phyloP scores from a whole-genome alignment of 2,888 invertebrate species.

The Lycocerus yunnanus region DNA sequence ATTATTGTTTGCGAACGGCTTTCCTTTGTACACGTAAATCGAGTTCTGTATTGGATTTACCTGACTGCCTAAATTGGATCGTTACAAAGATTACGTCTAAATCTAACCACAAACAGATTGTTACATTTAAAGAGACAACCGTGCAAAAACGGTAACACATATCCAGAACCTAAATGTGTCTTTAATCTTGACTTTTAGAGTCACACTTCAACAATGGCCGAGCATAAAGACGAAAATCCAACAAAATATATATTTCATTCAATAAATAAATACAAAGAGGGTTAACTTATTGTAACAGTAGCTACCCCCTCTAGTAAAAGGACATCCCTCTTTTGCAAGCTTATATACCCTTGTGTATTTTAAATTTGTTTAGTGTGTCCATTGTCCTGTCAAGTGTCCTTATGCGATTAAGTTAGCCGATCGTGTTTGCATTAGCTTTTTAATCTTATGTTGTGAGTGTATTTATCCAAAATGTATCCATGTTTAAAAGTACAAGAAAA shows the following conservation, averaged over 20 bases:
- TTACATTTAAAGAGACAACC: constrained; percentile 50
- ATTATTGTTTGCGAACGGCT: background rate
- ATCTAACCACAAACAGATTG: constrained; percentile 49
- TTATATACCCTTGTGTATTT: constrained; percentile 50
- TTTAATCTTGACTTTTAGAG: constrained; percentile 41
- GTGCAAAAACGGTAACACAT: constrained; percentile 51
- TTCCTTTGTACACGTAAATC: background rate
- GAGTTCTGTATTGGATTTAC: constrained; percentile 2
- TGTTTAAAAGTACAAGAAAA: constrained; percentile 10
- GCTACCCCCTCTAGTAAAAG: constrained; percentile 52
- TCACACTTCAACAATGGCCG: constrained; percentile 29
- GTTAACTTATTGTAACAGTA: constrained; percentile 53
- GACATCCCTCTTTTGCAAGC: constrained; percentile 47
- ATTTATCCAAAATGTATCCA: constrained; percentile 9
- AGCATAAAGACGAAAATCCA: constrained; percentile 45
- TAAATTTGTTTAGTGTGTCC: constrained; percentile 51
- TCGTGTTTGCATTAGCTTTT: constrained; percentile 19
- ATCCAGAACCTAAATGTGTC: constrained; percentile 36
- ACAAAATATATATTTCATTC: constrained; percentile 52
- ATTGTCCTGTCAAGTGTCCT: constrained; percentile 45
- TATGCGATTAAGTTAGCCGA: constrained; percentile 28
- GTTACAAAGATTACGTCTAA: constrained; percentile 40
- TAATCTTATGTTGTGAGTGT: constrained; percentile 24
- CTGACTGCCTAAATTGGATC: constrained; percentile 22
- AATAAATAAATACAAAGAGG: constrained; percentile 52